These are phyloP conservation scores for Villa cingulata DNA, from an alignment of 2,888 invertebrate genomes.

Conservation along the genomic window DNA sequence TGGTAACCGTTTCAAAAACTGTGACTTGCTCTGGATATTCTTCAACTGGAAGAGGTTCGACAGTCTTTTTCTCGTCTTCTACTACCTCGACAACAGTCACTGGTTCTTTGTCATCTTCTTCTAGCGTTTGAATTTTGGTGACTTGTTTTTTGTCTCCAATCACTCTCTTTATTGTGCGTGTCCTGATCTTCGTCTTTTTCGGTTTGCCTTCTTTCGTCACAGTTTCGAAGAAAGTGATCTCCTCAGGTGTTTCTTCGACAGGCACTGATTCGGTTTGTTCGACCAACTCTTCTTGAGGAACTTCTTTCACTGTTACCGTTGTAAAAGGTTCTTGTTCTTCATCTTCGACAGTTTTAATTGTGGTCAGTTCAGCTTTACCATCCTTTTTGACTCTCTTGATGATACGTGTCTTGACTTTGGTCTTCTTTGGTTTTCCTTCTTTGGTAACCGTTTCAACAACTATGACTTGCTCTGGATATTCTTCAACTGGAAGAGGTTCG, in stretches of 20 bases:
- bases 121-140: slow-evolving; percentile 27
- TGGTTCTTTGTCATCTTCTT: slow-evolving; percentile 27
- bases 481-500: slow-evolving; percentile 11
- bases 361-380: slow-evolving; percentile 19
- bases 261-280: slow-evolving; percentile 18
- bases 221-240: slow-evolving; percentile 32
- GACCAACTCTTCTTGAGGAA: slow-evolving; percentile 17
- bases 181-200: slow-evolving; percentile 25
- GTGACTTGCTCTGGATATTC: slow-evolving; percentile 20
- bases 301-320: slow-evolving; percentile 18
- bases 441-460: slow-evolving; percentile 20
- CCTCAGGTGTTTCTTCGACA: slow-evolving; percentile 19
- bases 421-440: slow-evolving; percentile 23
- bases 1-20: slow-evolving; percentile 12
- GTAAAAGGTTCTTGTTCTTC: slow-evolving; percentile 25
- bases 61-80: slow-evolving; percentile 16
- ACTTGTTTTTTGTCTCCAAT: slow-evolving; percentile 24
- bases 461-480: slow-evolving; percentile 18
- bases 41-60: slow-evolving; percentile 12
- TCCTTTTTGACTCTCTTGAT: slow-evolving; percentile 25
- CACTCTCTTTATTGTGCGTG: slow-evolving; percentile 27
- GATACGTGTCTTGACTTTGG: slow-evolving; percentile 25
- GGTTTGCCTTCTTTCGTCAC: slow-evolving; percentile 26
- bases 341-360: slow-evolving; percentile 23
- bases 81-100: slow-evolving; percentile 25